phyloP scores from a whole-genome alignment of 2,797 vertebrate genomes.

The Mus caroli region DNA sequence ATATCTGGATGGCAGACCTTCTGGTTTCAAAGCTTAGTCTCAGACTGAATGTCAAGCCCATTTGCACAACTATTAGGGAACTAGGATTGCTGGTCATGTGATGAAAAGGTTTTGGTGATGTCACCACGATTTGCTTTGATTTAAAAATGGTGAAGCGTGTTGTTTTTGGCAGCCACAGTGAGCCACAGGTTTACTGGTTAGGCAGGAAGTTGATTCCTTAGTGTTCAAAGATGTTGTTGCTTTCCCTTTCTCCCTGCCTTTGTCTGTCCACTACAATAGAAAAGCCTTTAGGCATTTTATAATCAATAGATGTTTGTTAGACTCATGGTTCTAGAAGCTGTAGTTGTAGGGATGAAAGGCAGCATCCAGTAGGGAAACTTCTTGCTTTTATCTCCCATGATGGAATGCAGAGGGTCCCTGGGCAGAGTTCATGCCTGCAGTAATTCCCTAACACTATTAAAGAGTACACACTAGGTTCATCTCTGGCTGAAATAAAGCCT shows the following conservation, averaged over 20 bases:
- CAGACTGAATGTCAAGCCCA: conserved; percentile 50
- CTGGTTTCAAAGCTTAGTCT: conserved; percentile 19
- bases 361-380: neutral
- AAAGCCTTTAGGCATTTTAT: neutral
- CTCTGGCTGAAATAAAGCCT: neutral
- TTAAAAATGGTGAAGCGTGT: neutral
- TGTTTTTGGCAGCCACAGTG: neutral
- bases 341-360: neutral
- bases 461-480: neutral
- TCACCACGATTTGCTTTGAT: conserved; percentile 36
- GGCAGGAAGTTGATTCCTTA: neutral
- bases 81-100: neutral
- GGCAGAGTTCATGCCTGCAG: neutral
- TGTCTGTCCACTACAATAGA: neutral
- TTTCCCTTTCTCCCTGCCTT: neutral
- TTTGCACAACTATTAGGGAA: conserved; percentile 30
- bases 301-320: neutral
- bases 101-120: neutral
- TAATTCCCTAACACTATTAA: neutral
- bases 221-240: neutral
- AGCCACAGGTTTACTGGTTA: neutral
- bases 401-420: neutral
- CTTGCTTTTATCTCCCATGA: neutral
- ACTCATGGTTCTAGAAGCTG: neutral
- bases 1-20: conserved; percentile 37